A percentile compares a stretch with the other conserved stretches of the same genome.
phyloP scores from a whole-genome alignment of 2,888 invertebrate genomes.

The Drosophila rellima region DNA sequence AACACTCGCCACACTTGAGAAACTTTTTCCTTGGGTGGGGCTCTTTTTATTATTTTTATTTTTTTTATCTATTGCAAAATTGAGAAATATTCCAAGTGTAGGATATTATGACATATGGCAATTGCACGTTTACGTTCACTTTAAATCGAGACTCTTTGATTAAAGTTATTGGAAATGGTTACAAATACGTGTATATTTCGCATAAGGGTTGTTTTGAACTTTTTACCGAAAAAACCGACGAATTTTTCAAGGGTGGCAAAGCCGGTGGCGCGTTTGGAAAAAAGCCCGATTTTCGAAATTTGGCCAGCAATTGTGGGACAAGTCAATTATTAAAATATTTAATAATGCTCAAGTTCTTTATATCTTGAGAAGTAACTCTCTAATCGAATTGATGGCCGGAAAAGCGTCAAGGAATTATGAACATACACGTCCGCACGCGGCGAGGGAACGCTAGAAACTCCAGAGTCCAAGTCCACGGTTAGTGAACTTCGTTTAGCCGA shows the following conservation, averaged over 20 bases:
- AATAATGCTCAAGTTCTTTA: background rate
- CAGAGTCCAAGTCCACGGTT: constrained; percentile 64
- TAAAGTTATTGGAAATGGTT: constrained; percentile 48
- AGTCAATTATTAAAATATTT: background rate
- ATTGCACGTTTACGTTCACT: constrained; percentile 3
- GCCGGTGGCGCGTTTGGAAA: constrained; percentile 50
- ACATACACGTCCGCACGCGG: constrained; percentile 68
- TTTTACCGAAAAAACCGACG: constrained; percentile 50
- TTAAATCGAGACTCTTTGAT: constrained; percentile 25
- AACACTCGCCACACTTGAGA: constrained; percentile 66
- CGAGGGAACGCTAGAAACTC: constrained; percentile 78
- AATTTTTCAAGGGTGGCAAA: constrained; percentile 66
- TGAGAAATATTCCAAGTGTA: constrained; percentile 2
- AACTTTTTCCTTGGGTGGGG: constrained; percentile 73
- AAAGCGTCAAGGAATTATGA: background rate
- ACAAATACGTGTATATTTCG: constrained; percentile 27
- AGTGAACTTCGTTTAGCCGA: constrained; percentile 75
- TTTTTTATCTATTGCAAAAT: constrained; percentile 12
- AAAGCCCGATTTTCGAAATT: background rate
- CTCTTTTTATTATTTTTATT: constrained; percentile 33
- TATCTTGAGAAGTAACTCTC: background rate
- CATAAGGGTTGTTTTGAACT: constrained; percentile 58
- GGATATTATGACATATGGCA: constrained; percentile 15
- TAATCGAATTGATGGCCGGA: background rate
- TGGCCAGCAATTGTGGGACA: background rate